Conservation (phyloP, 2,113 vertebrate species). For the Puffinus mauretanicus region DNA sequence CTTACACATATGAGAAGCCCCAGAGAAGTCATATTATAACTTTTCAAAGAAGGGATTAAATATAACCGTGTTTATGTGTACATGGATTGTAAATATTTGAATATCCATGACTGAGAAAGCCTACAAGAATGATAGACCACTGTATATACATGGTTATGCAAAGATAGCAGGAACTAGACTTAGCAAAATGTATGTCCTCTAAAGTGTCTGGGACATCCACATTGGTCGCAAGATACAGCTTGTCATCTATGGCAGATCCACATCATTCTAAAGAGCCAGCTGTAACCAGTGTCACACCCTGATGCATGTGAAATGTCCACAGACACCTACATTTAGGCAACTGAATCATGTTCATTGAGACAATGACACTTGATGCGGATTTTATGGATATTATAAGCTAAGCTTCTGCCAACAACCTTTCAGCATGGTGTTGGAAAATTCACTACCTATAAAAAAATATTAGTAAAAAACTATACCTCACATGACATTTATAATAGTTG, state of each 20-base stretch:
- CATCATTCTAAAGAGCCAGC: background rate
- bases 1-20: background rate
- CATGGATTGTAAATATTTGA: background rate
- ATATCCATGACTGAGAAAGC: background rate
- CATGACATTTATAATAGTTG: background rate
- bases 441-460: background rate
- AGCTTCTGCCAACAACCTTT: background rate
- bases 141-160: background rate
- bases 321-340: background rate
- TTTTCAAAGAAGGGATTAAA: background rate
- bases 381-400: background rate
- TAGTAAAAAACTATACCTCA: background rate
- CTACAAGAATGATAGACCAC: background rate
- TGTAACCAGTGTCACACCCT: background rate
- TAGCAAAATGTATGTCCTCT: background rate
- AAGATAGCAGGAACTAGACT: background rate
- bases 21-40: background rate
- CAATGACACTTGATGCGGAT: background rate
- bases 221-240: background rate
- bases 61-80: background rate
- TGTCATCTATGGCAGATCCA: background rate
- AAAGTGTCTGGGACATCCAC: too few relatives aligned
- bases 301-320: background rate
- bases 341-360: background rate
- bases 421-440: background rate